phyloP scores from a whole-genome alignment of 64 coral and sea anemone genomes.

The Porites australiensis region DNA sequence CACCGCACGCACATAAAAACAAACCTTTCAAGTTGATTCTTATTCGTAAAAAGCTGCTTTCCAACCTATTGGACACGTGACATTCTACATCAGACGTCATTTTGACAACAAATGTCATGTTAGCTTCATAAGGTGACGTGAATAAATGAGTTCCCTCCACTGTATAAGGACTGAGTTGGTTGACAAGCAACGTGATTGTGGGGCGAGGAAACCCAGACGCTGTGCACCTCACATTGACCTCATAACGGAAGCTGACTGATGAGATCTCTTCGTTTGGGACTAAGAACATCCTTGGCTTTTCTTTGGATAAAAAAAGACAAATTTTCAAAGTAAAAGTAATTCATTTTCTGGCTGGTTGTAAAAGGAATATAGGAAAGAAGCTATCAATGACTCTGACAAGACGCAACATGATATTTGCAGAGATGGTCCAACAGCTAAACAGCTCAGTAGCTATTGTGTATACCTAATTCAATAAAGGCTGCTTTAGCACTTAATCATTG shows the following conservation, averaged over 20 bases:
- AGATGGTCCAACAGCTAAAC: too few relatives aligned
- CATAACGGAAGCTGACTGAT: background rate
- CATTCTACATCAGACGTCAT: constrained; percentile 58
- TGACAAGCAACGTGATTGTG: constrained; percentile 17
- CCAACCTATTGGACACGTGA: constrained; percentile 34
- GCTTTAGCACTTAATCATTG: too few relatives aligned
- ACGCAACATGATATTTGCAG: too few relatives aligned
- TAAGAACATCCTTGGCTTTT: constrained; percentile 36
- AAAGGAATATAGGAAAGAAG: too few relatives aligned
- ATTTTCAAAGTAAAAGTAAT: too few relatives aligned
- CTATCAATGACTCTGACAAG: too few relatives aligned
- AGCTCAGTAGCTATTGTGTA: too few relatives aligned
- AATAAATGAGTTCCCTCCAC: background rate
- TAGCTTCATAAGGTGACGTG: constrained; percentile 29
- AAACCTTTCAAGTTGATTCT: constrained; percentile 49
- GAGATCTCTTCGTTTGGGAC: background rate
- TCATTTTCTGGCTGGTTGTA: too few relatives aligned
- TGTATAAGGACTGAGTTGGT: background rate
- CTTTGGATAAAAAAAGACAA: constrained; percentile 6
- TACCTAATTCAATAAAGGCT: too few relatives aligned
- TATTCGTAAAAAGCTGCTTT: background rate
- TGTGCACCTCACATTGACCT: constrained; percentile 18
- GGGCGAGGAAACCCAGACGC: constrained; percentile 64
- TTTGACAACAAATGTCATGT: constrained; percentile 32
- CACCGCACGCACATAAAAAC: background rate